These are phyloP conservation scores for Cherax quadricarinatus DNA, from an alignment of 1,140 invertebrate species.

Conservation along the genomic window DNA sequence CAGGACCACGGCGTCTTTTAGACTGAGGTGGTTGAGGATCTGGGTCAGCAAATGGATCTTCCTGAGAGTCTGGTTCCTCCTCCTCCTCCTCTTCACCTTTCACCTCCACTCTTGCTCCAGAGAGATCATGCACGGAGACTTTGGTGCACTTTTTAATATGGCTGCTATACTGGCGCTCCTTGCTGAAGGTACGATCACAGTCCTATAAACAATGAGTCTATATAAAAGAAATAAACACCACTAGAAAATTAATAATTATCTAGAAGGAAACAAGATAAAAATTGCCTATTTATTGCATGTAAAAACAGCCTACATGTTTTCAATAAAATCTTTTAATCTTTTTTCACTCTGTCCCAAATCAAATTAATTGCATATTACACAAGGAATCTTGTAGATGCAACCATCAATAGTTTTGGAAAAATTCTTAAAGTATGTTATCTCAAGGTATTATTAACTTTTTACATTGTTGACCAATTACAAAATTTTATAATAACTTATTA, in stretches of 20 bases:
- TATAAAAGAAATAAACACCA: neutral
- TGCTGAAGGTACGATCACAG: constrained; percentile 71
- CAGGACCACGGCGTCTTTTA: constrained; percentile 38
- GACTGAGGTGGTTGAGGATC: constrained; percentile 41
- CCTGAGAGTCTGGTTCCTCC: constrained; percentile 59
- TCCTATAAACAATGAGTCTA: constrained; percentile 51
- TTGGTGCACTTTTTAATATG: constrained; percentile 70
- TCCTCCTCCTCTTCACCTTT: constrained; percentile 60
- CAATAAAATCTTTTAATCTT: too few species aligned
- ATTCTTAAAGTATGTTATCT: too few species aligned
- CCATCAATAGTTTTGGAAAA: too few species aligned
- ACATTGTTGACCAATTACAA: too few species aligned
- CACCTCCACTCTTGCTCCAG: constrained; percentile 37
- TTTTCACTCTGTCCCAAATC: too few species aligned
- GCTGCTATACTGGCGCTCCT: constrained; percentile 69
- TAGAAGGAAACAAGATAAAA: neutral
- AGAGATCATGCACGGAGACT: constrained; percentile 68
- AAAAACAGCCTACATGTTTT: neutral
- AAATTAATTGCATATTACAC: too few species aligned
- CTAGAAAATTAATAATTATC: neutral
- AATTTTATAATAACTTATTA: too few species aligned
- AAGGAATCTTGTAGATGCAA: too few species aligned
- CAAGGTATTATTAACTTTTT: too few species aligned
- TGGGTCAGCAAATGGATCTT: constrained; percentile 71
- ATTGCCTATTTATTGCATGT: neutral